Percentiles rank a stretch among this genome's conserved stretches.
Evolutionary conservation across 1,140 invertebrate genomes (phyloP).

Genomic region (Hylyphantes graminicola): DNA sequence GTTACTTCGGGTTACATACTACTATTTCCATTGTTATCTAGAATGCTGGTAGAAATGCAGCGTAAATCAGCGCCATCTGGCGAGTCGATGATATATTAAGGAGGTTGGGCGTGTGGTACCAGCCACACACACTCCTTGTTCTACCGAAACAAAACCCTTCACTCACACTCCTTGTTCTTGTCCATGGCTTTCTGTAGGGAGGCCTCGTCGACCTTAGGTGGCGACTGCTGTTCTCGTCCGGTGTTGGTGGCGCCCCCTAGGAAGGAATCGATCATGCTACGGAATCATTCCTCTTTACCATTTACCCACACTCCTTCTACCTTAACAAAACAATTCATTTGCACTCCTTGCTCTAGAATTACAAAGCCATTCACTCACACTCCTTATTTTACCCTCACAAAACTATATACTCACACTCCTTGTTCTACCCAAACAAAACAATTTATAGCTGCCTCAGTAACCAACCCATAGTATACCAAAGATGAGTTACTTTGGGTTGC

Average conservation of each 20-base stretch:
- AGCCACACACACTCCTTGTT: background rate
- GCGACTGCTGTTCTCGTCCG: constrained; percentile 48
- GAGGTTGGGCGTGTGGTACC: no score
- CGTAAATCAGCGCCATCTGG: no score
- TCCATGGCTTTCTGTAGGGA: constrained; percentile 93
- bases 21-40: no score
- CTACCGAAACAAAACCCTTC: background rate
- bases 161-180: constrained; percentile 65
- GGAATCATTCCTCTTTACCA: no score
- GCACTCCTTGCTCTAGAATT: constrained; percentile 87
- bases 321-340: background rate
- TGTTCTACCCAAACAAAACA: constrained; percentile 70
- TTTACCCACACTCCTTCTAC: background rate
- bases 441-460: no score
- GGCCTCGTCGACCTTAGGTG: constrained; percentile 87
- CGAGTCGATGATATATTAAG: no score
- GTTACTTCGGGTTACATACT: no score
- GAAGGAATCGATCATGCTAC: constrained; percentile 45
- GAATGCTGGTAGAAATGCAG: no score
- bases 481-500: no score
- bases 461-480: no score
- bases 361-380: background rate
- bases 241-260: no score
- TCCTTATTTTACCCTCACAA: background rate
- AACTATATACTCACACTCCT: constrained; percentile 76